Evolutionary conservation across 1,140 invertebrate genomes (phyloP).

Genomic region (Lysiphlebus fabarum): DNA sequence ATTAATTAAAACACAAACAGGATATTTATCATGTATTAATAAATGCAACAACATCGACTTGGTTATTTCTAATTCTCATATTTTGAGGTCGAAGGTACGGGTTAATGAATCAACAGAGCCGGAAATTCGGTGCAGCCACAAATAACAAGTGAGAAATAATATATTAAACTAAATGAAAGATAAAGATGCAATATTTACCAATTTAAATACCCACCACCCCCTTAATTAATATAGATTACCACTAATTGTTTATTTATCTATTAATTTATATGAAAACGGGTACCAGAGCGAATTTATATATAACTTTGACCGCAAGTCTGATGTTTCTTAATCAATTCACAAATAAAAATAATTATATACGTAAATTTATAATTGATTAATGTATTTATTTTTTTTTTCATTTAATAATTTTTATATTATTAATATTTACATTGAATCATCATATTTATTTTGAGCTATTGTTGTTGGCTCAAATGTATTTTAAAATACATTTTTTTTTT

Average conservation of each 20-base stretch:
- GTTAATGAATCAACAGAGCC: constrained; percentile 53
- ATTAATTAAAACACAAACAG: too few relatives aligned
- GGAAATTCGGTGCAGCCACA: constrained; percentile 51
- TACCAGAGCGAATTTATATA: constrained; percentile 15
- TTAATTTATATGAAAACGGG: constrained; percentile 50
- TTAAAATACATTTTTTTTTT: too few relatives aligned
- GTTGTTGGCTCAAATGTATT: too few relatives aligned
- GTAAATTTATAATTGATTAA: constrained; percentile 48
- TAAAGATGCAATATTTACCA: constrained; percentile 2
- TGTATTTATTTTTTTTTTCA: constrained; percentile 33
- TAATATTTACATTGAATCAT: background rate
- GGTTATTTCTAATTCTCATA: background rate
- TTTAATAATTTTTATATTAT: background rate
- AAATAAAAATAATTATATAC: background rate
- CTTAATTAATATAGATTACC: constrained; percentile 57
- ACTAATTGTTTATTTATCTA: constrained; percentile 56
- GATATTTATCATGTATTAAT: too few relatives aligned
- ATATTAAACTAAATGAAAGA: background rate
- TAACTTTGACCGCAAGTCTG: background rate
- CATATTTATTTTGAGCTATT: background rate
- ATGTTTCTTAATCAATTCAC: background rate
- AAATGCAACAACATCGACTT: background rate
- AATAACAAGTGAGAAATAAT: constrained; percentile 39
- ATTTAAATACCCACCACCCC: constrained; percentile 7
- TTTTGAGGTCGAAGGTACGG: constrained; percentile 45